Conservation (phyloP, 2,797 vertebrate genomes). For the Neomorphus geoffroyi region DNA sequence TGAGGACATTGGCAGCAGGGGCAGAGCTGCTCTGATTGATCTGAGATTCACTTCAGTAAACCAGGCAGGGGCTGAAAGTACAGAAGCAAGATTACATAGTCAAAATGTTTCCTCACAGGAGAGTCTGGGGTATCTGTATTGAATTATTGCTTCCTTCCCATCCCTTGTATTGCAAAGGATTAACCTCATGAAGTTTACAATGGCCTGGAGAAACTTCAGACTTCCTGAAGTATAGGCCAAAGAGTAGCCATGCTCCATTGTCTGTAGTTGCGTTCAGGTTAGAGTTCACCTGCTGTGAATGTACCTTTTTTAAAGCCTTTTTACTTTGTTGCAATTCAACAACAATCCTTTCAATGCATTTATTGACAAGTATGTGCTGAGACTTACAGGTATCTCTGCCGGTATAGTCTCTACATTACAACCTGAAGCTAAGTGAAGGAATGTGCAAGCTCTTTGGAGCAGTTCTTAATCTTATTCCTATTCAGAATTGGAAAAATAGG, state of each 20-base stretch:
- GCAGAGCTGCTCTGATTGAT: not conserved
- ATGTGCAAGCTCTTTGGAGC: not conserved
- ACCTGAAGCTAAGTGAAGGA: not conserved
- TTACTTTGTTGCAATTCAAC: not conserved
- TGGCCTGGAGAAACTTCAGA: not conserved
- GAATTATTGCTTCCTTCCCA: not conserved
- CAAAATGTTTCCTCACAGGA: not conserved
- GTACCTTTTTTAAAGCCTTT: not conserved
- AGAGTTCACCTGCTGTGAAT: not conserved
- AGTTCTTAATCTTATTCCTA: not conserved
- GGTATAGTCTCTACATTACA: constrained; percentile 6
- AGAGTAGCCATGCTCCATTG: not conserved
- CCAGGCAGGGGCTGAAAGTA: not conserved
- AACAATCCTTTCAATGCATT: not conserved
- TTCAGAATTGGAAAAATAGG: constrained; percentile 46
- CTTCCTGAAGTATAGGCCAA: not conserved
- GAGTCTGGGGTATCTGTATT: not conserved
- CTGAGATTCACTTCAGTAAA: not conserved
- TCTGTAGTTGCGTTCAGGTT: not conserved
- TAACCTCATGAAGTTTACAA: not conserved
- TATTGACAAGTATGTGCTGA: not conserved
- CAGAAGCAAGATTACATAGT: not conserved
- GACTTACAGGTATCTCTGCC: not conserved
- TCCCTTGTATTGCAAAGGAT: not conserved
- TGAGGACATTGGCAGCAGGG: accelerated